Base-by-base conservation (phyloP, 2,888 invertebrate species). In the Graphium colonna region DNA sequence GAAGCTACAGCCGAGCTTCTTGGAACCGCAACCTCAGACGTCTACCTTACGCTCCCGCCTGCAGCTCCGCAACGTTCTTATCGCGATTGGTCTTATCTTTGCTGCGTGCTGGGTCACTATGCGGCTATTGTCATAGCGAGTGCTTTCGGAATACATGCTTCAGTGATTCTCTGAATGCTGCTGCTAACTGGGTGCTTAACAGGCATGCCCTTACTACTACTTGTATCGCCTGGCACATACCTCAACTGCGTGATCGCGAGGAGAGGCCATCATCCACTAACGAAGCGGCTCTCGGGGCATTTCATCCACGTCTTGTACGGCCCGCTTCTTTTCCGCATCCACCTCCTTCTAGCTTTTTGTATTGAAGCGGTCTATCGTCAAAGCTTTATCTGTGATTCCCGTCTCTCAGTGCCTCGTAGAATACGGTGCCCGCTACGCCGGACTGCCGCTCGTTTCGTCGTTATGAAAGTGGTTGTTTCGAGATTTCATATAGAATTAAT, bases 171-270 rank as follows among this genome's bases (percentile, higher is more conserved):
- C 82, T 95, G 46, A 95, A 95, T 72, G 96, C 96, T 9, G 90
- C 95, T 10, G 92, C 95, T 48, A 95, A 95, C 73, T 95, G 95
- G 95, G 91, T 92, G 59, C 83, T 96, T 65, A 95, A 95, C 79
- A 90, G 94, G 60, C 93, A 94, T 66, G 92, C 93, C 71, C 79
- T 93, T 67, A 89, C 91, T 67, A 90, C 92, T 59, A 89, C 92
- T 53, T 91, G 90, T 60, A 90, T 91, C 21, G 88, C 90, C 55
- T 92, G 92, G 84, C 83, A 91, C 39, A 89, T 92, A 49, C 91
- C 91, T 43, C 91, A 91, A 67, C 75, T 92, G 54, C 84, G 92
- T 45, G 91, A 92, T 56, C 88, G 92, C 16, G 91, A 92, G 57
- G 92, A 93, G 62, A 90, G 93, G 54, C 93, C 94, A 0, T 94